Evolutionary conservation across 2,113 vertebrate species (phyloP).

Genomic region (Silurus asotus): DNA sequence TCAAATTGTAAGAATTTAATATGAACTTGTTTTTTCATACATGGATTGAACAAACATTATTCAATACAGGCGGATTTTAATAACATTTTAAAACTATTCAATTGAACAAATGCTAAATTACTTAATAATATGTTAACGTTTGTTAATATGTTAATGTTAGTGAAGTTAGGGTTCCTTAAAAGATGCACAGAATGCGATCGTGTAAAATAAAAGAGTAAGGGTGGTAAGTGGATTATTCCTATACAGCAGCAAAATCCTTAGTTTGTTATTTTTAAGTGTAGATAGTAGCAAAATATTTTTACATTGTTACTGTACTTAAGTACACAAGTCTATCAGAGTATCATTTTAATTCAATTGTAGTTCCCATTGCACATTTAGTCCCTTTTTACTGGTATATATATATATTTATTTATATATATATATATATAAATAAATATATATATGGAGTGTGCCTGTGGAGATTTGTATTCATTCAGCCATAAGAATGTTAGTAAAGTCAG

Average conservation of each 20-base stretch:
- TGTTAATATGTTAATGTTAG: neutral
- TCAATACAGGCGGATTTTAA: neutral
- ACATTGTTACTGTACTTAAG: no score
- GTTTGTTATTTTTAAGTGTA: neutral
- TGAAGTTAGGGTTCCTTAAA: neutral
- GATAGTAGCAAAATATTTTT: no score
- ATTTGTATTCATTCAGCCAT: no score
- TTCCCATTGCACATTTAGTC: no score
- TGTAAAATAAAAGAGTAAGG: no score
- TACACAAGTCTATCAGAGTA: no score
- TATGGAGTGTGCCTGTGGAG: no score
- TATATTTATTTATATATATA: no score
- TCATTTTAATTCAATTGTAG: no score
- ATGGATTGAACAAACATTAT: neutral
- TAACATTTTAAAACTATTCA: neutral
- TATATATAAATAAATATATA: no score
- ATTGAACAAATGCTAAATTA: neutral
- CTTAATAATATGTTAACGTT: neutral
- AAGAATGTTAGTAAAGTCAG: no score
- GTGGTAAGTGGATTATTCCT: neutral
- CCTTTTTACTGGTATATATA: no score
- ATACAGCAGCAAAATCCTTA: neutral
- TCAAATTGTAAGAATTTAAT: neutral
- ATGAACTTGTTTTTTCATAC: neutral
- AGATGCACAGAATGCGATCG: neutral